These are phyloP conservation scores for Esox masquinongy DNA, from an alignment of 2,797 vertebrate species.

Conservation along the genomic window DNA sequence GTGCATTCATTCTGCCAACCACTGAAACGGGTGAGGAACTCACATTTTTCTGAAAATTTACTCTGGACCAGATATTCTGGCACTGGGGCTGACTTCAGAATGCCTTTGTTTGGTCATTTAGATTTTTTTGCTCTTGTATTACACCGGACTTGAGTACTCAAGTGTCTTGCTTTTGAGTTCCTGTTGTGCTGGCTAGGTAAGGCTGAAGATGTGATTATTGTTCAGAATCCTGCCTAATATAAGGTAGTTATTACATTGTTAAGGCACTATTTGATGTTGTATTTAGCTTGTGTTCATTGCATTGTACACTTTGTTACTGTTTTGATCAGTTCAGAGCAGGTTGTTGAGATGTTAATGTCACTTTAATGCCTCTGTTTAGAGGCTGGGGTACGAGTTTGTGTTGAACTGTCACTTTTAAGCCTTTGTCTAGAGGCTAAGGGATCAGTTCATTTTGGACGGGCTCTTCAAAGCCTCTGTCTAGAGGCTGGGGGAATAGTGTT, in stretches of 20 bases:
- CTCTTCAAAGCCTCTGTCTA: too few relatives aligned
- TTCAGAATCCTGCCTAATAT: background rate
- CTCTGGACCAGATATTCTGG: background rate
- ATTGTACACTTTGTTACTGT: background rate
- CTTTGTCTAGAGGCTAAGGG: background rate
- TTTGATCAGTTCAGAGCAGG: background rate
- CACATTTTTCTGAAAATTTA: background rate
- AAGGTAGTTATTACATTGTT: background rate
- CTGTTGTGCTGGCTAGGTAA: background rate
- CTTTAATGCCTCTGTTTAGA: too few relatives aligned
- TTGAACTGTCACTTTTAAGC: too few relatives aligned
- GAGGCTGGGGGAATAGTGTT: too few relatives aligned
- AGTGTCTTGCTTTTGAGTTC: background rate
- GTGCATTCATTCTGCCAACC: background rate
- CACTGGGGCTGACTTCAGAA: background rate
- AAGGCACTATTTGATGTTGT: background rate
- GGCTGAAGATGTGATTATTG: background rate
- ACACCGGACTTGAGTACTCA: background rate
- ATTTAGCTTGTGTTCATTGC: background rate
- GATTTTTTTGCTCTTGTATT: background rate
- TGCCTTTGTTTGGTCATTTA: background rate
- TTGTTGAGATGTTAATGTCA: background rate
- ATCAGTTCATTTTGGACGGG: constrained; percentile 7
- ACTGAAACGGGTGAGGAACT: constrained; percentile 13
- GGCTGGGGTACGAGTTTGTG: too few relatives aligned